Evolutionary conservation across 2,113 vertebrate genomes (phyloP), one percentile per base, ranked within the genome.

Genomic region (Motacilla alba): DNA sequence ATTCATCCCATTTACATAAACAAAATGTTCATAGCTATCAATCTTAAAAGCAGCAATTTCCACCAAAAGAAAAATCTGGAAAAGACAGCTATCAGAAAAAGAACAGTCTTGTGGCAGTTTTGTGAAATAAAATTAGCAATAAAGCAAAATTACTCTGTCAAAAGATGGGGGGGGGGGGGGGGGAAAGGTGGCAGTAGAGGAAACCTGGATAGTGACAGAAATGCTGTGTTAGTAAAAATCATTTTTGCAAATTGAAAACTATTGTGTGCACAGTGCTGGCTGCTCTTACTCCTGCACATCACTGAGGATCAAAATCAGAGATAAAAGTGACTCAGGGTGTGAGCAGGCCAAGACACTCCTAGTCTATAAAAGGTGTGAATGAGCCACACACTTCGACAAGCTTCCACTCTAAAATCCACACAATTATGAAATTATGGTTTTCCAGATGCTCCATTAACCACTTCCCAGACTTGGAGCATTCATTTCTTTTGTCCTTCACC

Each of bases 111-210:
- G 2, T 27, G 33, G 35, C 50, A 78, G 13, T 49, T 95, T 68
- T 30, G 50, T 63, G 49, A 64, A 70, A 87, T 20, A 43, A 59
- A 70, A 89, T 53, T 12, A 63, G 41, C 16, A 16, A 46, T 37
- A n/a, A 49, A 64, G 35, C 5, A 47, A 43, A 46, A 87, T 22
- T 43, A 43, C 24, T 37, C 26, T 50, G 47, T 55, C 41, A 59
- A 35, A 74, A 85, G 52, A 39, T 1, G 16, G 18, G 9, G 9
- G 19, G 26, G 12, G 52, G 35, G 1, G 16, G 18, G 9, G 9
- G 19, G 26, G 12, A 3, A 73, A 49, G 13, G 13, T 4, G n/a
- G 21, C 0, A 0, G 58, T 2, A 75, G 19, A 72, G 33, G 30
- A 79, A 78, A 66, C 16, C 63, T 21, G 35, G 24, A 11, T 18